phyloP scores from a whole-genome alignment of 2,797 vertebrate genomes.

The Lophura swinhoii region DNA sequence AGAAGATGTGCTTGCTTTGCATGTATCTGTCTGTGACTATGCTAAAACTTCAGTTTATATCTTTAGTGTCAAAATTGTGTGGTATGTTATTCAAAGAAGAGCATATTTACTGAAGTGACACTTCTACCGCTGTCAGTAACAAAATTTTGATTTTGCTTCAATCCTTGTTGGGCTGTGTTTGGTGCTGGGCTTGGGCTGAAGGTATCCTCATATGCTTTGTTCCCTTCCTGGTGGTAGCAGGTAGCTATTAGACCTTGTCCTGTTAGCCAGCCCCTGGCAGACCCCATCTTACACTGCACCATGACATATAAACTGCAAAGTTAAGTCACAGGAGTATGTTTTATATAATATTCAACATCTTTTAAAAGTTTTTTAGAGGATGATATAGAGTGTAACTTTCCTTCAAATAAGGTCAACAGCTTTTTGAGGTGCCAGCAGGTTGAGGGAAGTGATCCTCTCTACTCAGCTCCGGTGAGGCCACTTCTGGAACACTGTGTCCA shows the following conservation, averaged over 20 bases:
- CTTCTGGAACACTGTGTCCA: no score
- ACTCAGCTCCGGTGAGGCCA: no score
- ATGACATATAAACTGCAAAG: neutral
- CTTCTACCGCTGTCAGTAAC: neutral
- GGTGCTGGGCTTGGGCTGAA: no score
- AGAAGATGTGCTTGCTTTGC: neutral
- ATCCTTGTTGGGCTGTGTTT: neutral
- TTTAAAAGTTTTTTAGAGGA: neutral
- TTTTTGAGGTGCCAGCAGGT: no score
- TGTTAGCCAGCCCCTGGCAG: neutral
- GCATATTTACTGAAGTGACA: neutral
- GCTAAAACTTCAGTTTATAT: neutral
- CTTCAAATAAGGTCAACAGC: no score
- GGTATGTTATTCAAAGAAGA: neutral
- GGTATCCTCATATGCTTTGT: no score
- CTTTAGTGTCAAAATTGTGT: neutral
- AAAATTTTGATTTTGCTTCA: neutral
- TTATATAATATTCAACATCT: neutral
- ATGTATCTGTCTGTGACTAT: neutral
- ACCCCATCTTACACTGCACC: accelerated
- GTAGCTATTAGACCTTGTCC: no score
- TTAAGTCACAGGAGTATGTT: neutral
- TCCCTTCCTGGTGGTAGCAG: neutral
- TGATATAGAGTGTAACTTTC: neutral
- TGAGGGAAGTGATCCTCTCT: no score